These are phyloP conservation scores for Podarcis muralis DNA, from an alignment of 2,113 vertebrate genomes.

Conservation along the genomic window DNA sequence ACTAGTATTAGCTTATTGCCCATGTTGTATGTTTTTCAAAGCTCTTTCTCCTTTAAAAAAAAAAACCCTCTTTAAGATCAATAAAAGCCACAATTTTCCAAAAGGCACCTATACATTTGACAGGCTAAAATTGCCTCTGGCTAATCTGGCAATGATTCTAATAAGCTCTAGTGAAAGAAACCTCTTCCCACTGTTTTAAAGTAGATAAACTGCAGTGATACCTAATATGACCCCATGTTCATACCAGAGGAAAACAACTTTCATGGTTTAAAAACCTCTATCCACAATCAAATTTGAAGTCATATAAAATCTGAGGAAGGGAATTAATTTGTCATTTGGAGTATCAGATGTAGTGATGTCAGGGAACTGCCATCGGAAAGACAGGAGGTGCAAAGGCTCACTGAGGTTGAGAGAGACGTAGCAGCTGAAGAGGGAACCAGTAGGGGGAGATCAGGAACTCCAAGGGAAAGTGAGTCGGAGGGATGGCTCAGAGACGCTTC, in stretches of 20 bases:
- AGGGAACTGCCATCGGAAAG: too few relatives aligned
- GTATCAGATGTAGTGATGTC: too few relatives aligned
- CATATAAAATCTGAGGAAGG: background rate
- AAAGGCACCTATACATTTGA: slow-evolving; percentile 64
- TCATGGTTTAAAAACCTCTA: background rate
- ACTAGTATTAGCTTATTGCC: slow-evolving; percentile 60
- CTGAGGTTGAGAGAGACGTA: too few relatives aligned
- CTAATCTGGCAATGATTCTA: slow-evolving; percentile 64
- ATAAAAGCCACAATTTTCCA: slow-evolving; percentile 70
- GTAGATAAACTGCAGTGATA: slow-evolving; percentile 60
- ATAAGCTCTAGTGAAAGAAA: slow-evolving; percentile 58
- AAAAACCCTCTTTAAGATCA: slow-evolving; percentile 67
- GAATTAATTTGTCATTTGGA: background rate
- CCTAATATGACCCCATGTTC: slow-evolving; percentile 45
- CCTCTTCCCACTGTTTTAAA: slow-evolving; percentile 62
- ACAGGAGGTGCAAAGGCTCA: too few relatives aligned
- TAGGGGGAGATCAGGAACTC: too few relatives aligned
- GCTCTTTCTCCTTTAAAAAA: background rate
- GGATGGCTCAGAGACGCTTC: too few relatives aligned
- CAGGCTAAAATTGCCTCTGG: slow-evolving; percentile 66
- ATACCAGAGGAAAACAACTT: background rate
- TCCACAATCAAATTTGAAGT: background rate
- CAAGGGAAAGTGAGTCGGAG: too few relatives aligned
- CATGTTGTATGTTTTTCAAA: slow-evolving; percentile 55
- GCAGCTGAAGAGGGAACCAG: too few relatives aligned